Conservation (phyloP, 1,140 invertebrate species). For the Temnothorax longispinosus region DNA sequence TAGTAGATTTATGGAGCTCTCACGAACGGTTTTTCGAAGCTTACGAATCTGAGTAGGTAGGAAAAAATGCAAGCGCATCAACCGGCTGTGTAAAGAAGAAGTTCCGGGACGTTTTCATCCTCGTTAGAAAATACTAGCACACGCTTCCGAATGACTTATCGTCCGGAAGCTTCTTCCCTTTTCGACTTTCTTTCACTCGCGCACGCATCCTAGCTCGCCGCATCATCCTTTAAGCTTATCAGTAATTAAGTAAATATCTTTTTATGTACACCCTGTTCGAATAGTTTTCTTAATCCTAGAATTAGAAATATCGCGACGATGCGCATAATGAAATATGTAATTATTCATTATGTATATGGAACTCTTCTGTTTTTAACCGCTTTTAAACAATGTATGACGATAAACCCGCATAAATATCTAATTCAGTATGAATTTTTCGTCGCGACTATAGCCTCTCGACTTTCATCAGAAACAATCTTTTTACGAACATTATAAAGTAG, state of each 20-base stretch:
- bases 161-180: constrained; percentile 1
- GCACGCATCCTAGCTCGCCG: constrained; percentile 33
- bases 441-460: not conserved
- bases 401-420: not conserved
- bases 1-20: constrained; percentile 21
- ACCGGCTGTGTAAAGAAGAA: not conserved
- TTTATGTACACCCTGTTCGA: constrained; percentile 84
- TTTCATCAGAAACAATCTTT: not conserved
- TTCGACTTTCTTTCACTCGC: constrained; percentile 15
- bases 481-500: not conserved
- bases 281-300: constrained; percentile 67
- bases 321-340: constrained; percentile 17
- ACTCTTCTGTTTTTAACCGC: constrained; percentile 9
- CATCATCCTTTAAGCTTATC: constrained; percentile 69
- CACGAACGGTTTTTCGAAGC: constrained; percentile 37
- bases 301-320: constrained; percentile 44
- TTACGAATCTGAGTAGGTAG: constrained; percentile 43
- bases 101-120: not conserved
- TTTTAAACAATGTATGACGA: not conserved
- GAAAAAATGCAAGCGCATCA: constrained; percentile 52
- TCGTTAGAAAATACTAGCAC: constrained; percentile 32
- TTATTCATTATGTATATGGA: constrained; percentile 23
- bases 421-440: not conserved
- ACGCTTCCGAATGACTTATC: constrained; percentile 45
- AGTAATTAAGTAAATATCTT: constrained; percentile 85